Conservation (phyloP, 2,797 vertebrate genomes). For the Lophius americanus region DNA sequence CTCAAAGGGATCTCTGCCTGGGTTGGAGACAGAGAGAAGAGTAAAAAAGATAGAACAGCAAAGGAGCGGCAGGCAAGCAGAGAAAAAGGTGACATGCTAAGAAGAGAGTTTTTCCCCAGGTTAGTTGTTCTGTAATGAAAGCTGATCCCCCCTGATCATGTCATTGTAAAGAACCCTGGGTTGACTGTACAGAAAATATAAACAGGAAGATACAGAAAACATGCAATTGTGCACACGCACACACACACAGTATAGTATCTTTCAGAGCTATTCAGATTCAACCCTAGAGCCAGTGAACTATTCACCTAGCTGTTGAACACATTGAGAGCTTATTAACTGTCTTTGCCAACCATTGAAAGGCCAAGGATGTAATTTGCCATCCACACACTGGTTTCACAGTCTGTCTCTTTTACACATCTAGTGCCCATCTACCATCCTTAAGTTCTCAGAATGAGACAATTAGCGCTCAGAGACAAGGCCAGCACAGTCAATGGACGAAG, state of each 20-base stretch:
- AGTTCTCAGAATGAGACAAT: slow-evolving; percentile 76
- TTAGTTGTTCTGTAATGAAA: slow-evolving; percentile 73
- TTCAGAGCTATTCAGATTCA: slow-evolving; percentile 62
- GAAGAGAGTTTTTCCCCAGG: slow-evolving; percentile 79
- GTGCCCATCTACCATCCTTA: slow-evolving; percentile 72
- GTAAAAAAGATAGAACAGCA: slow-evolving; percentile 10
- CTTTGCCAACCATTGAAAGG: slow-evolving; percentile 77
- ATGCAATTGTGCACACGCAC: slow-evolving; percentile 10
- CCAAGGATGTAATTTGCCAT: slow-evolving; percentile 80
- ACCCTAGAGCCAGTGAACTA: slow-evolving; percentile 74
- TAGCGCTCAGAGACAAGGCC: slow-evolving; percentile 75
- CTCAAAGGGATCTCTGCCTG: slow-evolving; percentile 76
- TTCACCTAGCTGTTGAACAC: slow-evolving; percentile 80
- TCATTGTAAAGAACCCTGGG: slow-evolving; percentile 50
- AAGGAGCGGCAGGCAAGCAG: slow-evolving; percentile 46
- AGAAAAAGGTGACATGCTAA: slow-evolving; percentile 59
- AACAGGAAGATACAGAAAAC: slow-evolving; percentile 46
- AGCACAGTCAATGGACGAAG: slow-evolving; percentile 64
- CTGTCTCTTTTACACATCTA: slow-evolving; percentile 73
- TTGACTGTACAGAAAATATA: slow-evolving; percentile 65
- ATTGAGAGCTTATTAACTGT: slow-evolving; percentile 77
- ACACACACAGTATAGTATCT: slow-evolving; percentile 37
- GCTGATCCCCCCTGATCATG: slow-evolving; percentile 68
- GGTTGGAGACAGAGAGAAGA: slow-evolving; percentile 64
- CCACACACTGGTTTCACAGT: slow-evolving; percentile 72